Conservation (phyloP, 2,113 vertebrate genomes). For the Pongo pygmaeus region DNA sequence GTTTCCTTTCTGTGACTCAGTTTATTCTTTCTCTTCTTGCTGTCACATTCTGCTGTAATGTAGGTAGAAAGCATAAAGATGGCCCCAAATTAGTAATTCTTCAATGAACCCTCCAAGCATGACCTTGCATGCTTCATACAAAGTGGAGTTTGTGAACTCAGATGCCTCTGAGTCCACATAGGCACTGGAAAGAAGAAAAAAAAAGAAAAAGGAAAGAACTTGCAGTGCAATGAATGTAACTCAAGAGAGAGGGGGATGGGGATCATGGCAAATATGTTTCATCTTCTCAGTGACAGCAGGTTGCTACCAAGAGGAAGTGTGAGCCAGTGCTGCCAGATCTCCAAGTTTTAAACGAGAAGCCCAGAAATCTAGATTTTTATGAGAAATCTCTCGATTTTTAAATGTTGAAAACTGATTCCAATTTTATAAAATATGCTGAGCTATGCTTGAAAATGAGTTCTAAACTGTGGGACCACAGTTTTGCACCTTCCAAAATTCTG, state of each 20-base stretch:
- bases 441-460: conserved; percentile 4
- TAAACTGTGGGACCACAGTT: background rate
- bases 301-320: background rate
- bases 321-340: background rate
- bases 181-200: background rate
- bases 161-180: background rate
- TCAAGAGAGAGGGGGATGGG: background rate
- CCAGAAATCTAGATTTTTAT: background rate
- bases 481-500: background rate
- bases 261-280: background rate
- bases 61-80: background rate
- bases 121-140: background rate
- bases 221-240: background rate
- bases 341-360: conserved; percentile 2
- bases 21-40: background rate
- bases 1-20: background rate
- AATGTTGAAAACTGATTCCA: background rate
- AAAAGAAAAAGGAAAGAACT: too few species aligned
- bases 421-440: background rate
- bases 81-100: background rate
- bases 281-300: background rate
- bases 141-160: background rate
- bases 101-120: background rate
- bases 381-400: background rate
- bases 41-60: background rate